Percentiles rank a stretch among this genome's conserved stretches.
Conservation (phyloP, 2,113 vertebrate species). For the Scophthalmus maximus region DNA sequence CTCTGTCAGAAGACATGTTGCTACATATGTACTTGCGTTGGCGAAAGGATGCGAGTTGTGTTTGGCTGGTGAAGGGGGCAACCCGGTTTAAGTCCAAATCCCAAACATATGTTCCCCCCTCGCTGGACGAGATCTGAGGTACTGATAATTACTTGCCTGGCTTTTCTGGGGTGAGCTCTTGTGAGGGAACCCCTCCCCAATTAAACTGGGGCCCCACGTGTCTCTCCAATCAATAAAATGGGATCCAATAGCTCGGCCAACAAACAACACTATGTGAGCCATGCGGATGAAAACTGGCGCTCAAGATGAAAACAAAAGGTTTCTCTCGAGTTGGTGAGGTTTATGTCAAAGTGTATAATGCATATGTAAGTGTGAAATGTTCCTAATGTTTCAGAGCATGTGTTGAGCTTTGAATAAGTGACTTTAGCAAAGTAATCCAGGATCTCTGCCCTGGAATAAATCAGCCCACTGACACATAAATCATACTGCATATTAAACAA, state of each 20-base stretch:
- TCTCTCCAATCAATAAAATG: constrained; percentile 70
- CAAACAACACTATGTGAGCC: constrained; percentile 59
- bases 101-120: constrained; percentile 77
- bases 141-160: constrained; percentile 78
- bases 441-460: constrained; percentile 46
- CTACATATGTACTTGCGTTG: constrained; percentile 36
- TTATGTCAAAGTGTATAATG: constrained; percentile 47
- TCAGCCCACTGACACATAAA: constrained; percentile 69
- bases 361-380: constrained; percentile 48
- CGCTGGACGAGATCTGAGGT: constrained; percentile 76
- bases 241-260: constrained; percentile 56
- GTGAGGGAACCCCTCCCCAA: constrained; percentile 69
- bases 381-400: constrained; percentile 39
- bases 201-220: constrained; percentile 71
- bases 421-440: constrained; percentile 13
- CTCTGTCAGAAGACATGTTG: constrained; percentile 61
- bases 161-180: constrained; percentile 58
- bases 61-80: constrained; percentile 72
- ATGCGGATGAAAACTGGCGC: constrained; percentile 47
- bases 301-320: constrained; percentile 14
- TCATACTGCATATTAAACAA: constrained; percentile 80
- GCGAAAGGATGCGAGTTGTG: constrained; percentile 51
- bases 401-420: constrained; percentile 30
- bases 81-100: constrained; percentile 70
- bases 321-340: constrained; percentile 21